These are phyloP conservation scores for Chloroceryle aenea DNA, from an alignment of 2,113 vertebrate species.

Conservation along the genomic window DNA sequence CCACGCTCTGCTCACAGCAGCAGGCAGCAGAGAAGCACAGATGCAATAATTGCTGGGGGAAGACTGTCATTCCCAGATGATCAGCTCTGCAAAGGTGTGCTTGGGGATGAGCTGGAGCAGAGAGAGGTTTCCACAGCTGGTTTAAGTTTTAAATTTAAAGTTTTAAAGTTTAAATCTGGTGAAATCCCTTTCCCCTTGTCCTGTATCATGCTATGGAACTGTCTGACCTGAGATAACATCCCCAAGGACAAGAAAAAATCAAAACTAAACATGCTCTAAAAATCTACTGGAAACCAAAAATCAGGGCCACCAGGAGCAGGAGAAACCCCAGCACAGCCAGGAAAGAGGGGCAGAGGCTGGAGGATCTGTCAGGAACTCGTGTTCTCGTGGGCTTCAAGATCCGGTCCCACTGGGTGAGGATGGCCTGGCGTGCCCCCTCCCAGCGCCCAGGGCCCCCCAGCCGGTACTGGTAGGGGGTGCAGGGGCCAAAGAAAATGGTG, in stretches of 20 bases:
- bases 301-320: conserved; percentile 59
- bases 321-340: conserved; percentile 53
- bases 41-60: neutral
- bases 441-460: conserved; percentile 84
- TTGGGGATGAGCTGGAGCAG: neutral
- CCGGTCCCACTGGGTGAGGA: conserved; percentile 86
- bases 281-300: conserved; percentile 61
- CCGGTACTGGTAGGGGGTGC: conserved; percentile 84
- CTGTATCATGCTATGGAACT: rapidly evolving
- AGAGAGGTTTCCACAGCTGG: neutral
- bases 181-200: neutral
- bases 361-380: neutral
- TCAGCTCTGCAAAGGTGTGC: neutral
- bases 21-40: neutral
- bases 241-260: neutral
- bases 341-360: neutral
- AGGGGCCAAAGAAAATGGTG: conserved; percentile 80
- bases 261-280: neutral
- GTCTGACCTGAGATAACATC: neutral
- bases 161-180: neutral
- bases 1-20: neutral
- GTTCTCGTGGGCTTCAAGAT: conserved; percentile 78
- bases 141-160: neutral
- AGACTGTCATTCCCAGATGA: neutral
- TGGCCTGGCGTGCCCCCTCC: conserved; percentile 84